Base-by-base conservation (phyloP, 2,888 invertebrate species). In the Orthosia incerta region DNA sequence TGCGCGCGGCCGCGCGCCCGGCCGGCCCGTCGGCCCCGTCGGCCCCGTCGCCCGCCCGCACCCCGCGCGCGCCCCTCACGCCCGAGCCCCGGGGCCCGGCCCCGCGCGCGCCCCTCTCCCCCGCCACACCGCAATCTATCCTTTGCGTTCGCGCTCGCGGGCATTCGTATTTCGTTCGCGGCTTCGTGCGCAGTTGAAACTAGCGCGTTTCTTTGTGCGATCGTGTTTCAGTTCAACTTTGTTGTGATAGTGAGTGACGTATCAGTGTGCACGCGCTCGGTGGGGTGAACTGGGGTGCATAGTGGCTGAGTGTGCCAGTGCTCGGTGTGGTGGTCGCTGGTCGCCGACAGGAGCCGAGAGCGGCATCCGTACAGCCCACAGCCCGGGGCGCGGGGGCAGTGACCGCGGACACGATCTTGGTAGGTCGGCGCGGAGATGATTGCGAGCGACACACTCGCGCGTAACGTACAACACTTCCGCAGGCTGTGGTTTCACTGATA, bases 331-430 rank as follows among this genome's bases (percentile, higher is more conserved):
- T 23, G 46, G 65, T 48, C 48, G 20, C 20, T 50, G 78, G 64
- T 69, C 72, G 65, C 61, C 64, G 67, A 26, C 57, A 59, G 64
- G 51, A 67, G 63, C 62, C 51, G 45, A 26, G 46, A 71, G 70
- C 71, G 67, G 75, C 65, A 77, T 68, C 78, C 82, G 85, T 81
- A 74, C 65, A 77, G 68, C 78, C 82, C 84, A 74, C 65, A 77
- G 68, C 78, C 82, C 84, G 81, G 79, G 84, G 81, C 85, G 59
- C 85, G 90, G 88, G 93, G 91, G 90, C 94, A 91, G 85, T 93
- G 93, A 94, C 94, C 93, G 92, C 89, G 75, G 86, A 75, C 90
- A 86, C 88, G 88, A 91, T 88, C 92, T 86, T 86, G 90, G 88
- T 89, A 90, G 60, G 60, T 60, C 86, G 87, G 82, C 71, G 73